Conservation (phyloP, 2,797 vertebrate species). For the Siniperca obscura region DNA sequence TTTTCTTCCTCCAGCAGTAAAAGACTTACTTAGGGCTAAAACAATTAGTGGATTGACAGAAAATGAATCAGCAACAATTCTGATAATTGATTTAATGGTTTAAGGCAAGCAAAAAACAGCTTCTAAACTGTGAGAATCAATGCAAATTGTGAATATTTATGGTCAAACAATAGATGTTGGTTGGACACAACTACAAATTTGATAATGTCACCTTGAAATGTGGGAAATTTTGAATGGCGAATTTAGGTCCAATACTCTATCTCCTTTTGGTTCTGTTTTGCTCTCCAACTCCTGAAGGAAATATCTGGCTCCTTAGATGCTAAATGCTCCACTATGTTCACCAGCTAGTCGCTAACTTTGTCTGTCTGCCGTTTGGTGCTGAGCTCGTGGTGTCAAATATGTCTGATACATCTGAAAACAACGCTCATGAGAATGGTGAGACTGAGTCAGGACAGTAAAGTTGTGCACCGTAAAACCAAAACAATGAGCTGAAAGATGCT, state of each 20-base stretch:
- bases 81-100: background rate
- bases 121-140: background rate
- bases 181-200: background rate
- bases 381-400: background rate
- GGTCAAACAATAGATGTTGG: background rate
- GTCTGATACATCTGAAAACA: background rate
- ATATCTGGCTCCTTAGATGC: background rate
- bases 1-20: background rate
- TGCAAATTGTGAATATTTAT: background rate
- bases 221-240: background rate
- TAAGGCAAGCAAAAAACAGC: background rate
- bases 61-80: background rate
- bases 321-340: background rate
- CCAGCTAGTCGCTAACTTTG: background rate
- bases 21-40: background rate
- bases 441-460: too few relatives aligned
- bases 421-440: background rate
- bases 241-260: background rate
- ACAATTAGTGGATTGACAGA: background rate
- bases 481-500: background rate
- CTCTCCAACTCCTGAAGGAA: background rate
- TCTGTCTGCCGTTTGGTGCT: background rate
- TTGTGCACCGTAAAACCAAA: background rate
- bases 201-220: background rate
- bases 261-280: background rate